Conservation (phyloP, 1,140 invertebrate genomes). For the Papilio aristodemus region DNA sequence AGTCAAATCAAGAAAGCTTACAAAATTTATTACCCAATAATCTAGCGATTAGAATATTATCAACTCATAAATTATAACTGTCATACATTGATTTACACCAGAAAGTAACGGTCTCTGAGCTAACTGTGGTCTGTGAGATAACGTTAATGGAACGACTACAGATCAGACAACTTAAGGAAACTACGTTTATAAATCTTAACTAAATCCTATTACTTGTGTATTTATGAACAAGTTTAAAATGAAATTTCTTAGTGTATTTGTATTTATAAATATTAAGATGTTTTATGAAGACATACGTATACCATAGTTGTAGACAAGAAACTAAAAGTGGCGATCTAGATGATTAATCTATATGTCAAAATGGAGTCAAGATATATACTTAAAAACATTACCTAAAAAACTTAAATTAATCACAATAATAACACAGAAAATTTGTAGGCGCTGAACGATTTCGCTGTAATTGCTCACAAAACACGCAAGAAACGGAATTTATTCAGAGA, state of each 20-base stretch:
- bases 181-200: slow-evolving; percentile 5
- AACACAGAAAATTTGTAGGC: neutral
- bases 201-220: neutral
- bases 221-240: neutral
- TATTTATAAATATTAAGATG: too few species aligned
- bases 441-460: neutral
- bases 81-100: slow-evolving; percentile 8
- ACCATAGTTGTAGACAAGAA: too few species aligned
- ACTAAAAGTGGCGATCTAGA: too few species aligned
- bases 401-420: neutral
- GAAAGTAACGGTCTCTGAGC: slow-evolving; percentile 2
- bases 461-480: slow-evolving; percentile 7
- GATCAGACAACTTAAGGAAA: slow-evolving; percentile 4
- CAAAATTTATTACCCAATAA: neutral
- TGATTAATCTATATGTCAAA: too few species aligned
- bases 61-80: neutral
- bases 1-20: neutral
- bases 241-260: too few species aligned
- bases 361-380: too few species aligned
- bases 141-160: neutral
- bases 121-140: slow-evolving; percentile 8
- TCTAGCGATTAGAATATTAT: neutral
- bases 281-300: too few species aligned
- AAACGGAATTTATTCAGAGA: neutral
- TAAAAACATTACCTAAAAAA: neutral